Evolutionary conservation across 2,888 invertebrate genomes (phyloP).

Genomic region (Caenorhabditis virilis): DNA sequence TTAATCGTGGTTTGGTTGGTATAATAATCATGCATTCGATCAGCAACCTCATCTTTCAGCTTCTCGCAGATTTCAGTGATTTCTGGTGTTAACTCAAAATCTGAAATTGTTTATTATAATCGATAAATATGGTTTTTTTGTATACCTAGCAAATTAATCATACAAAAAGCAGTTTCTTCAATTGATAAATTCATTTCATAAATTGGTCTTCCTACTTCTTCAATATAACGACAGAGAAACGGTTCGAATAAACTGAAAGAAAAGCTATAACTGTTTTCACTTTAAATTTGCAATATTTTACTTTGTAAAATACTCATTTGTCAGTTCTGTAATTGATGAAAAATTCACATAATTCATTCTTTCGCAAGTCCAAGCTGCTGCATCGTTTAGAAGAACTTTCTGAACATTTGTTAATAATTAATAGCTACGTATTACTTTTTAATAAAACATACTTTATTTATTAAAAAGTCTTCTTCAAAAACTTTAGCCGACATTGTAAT

Average conservation of each 20-base stretch:
- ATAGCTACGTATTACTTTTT: too few relatives aligned
- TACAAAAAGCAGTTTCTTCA: constrained; percentile 27
- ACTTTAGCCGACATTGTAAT: constrained; percentile 13
- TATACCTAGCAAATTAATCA: constrained; percentile 22
- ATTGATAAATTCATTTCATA: constrained; percentile 12
- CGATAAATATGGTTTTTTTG: constrained; percentile 4
- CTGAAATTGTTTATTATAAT: constrained; percentile 3
- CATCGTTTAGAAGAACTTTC: too few relatives aligned
- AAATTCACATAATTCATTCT: constrained; percentile 11
- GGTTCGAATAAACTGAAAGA: constrained; percentile 31
- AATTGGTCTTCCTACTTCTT: constrained; percentile 19
- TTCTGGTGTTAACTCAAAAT: constrained; percentile 10
- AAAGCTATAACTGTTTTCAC: not conserved
- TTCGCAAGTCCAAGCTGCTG: not conserved
- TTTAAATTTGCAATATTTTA: constrained; percentile 1
- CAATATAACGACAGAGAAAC: constrained; percentile 11
- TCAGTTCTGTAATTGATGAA: constrained; percentile 13
- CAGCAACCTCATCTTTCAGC: constrained; percentile 19
- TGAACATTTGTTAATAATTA: not conserved
- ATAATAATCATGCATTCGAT: constrained; percentile 29
- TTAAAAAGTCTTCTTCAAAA: not conserved
- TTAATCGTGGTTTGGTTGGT: constrained; percentile 22
- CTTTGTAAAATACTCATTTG: constrained; percentile 30
- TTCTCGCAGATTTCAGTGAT: constrained; percentile 15
- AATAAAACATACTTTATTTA: too few relatives aligned